A percentile compares a stretch with the other conserved stretches of the same genome.
Evolutionary conservation across 2,113 vertebrate species (phyloP).

Genomic region (Mus pahari): DNA sequence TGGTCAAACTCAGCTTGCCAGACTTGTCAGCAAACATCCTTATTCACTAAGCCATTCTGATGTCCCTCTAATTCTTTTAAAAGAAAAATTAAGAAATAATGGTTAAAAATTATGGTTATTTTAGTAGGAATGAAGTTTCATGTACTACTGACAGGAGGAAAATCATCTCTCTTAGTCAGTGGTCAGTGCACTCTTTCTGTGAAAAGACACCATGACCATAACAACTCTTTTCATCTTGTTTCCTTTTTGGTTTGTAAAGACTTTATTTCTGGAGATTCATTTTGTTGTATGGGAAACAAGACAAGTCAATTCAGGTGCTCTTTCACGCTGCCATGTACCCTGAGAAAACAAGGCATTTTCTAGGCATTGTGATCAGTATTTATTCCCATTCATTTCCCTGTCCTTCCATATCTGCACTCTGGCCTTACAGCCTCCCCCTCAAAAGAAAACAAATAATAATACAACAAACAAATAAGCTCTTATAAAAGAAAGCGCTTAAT

Average conservation of each 20-base stretch:
- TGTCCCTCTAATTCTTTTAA: neutral
- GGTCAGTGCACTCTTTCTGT: neutral
- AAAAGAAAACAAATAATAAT: neutral
- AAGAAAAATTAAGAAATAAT: conserved; percentile 11
- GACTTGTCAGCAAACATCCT: neutral
- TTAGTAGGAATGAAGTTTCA: conserved; percentile 45
- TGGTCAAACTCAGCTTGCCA: neutral
- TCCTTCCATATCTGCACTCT: neutral
- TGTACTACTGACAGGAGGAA: neutral
- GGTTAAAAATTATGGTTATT: neutral
- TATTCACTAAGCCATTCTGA: neutral
- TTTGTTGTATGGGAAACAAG: too few relatives aligned
- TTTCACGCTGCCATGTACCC: too few relatives aligned
- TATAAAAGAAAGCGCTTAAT: neutral
- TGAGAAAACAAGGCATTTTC: too few relatives aligned
- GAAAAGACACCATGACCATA: neutral
- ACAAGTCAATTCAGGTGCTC: too few relatives aligned
- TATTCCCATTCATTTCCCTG: neutral
- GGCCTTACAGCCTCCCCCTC: neutral
- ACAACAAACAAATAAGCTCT: neutral
- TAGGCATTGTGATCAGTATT: too few relatives aligned
- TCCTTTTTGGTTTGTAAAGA: neutral
- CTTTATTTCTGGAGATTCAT: neutral
- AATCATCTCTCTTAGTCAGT: neutral
- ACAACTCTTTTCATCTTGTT: neutral